Base-by-base conservation (phyloP, 2,888 invertebrate species). In the Cheilosia impressa region DNA sequence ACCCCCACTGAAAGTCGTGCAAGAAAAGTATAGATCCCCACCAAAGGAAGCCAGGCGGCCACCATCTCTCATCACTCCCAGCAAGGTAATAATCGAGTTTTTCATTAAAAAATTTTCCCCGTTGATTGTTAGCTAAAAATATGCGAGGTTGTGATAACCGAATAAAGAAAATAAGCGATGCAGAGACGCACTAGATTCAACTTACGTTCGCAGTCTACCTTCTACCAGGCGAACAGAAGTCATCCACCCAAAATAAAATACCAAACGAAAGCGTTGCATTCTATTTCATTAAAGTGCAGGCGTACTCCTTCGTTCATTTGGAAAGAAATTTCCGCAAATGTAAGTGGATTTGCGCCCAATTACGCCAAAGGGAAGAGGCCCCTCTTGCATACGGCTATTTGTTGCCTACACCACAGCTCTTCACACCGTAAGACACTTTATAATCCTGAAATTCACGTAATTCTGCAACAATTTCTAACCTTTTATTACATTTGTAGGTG, bases 51-150 rank as follows among this genome's bases (percentile, higher is more conserved):
- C 22, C 41, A 65, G n/a, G n/a, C n/a, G 65, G 65, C 19, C 55
- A 47, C 13, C 31, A 57, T 50, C 5, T 27, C 4, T 24, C 69
- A 47, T 43, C 69, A 31, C 13, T 15, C 65, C 53, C 55, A 75
- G 50, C 57, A 57, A 75, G 75, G 75, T 75, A 75, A 75, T 41
- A 75, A 75, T 57, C 47, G 17, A 65, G 65, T 75, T 65, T 60
- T 41, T 55, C 13, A 24, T 55, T 31, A n/a, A 15, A 24, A 24
- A 10, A 2, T 52, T 5, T 13, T 52, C 5, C 13, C 13, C 5
- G 52, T 19, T 22, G 24, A 22, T 24, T 13, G 22, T 24, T 24
- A 52, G 13, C 2, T 24, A 22, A 52, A 24, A 52, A 38, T 31
- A 38, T 38, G 38, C 10, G 38, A 38, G 38, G 38, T 38, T 38